These are phyloP conservation scores for Penaeus indicus DNA, from an alignment of 1,140 invertebrate genomes.

Conservation along the genomic window DNA sequence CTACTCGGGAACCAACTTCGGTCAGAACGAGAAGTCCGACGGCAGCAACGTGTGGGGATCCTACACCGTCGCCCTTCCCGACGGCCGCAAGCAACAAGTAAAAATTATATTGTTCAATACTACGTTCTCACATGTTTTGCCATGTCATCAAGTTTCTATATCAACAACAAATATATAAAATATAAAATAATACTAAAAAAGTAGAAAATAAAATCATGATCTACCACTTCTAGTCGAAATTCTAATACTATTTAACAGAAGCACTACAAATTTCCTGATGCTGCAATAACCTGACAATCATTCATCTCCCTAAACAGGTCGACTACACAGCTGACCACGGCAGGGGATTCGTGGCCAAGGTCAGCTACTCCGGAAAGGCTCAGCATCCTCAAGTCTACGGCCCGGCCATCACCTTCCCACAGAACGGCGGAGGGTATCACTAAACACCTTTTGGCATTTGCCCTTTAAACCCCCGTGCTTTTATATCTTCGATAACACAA, in stretches of 20 bases:
- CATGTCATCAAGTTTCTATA: too few relatives aligned
- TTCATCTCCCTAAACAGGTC: constrained; percentile 20
- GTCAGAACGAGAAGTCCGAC: constrained; percentile 9
- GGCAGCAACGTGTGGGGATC: not conserved
- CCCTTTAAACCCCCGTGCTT: too few relatives aligned
- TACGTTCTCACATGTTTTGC: too few relatives aligned
- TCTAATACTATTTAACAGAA: too few relatives aligned
- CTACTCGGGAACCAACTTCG: constrained; percentile 71
- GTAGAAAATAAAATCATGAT: too few relatives aligned
- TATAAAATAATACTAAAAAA: too few relatives aligned
- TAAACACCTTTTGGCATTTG: not conserved
- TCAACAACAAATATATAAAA: too few relatives aligned
- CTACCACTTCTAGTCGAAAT: too few relatives aligned
- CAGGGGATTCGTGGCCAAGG: constrained; percentile 47
- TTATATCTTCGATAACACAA: too few relatives aligned
- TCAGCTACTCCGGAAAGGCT: constrained; percentile 30
- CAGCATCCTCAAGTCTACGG: constrained; percentile 14
- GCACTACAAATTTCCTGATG: too few relatives aligned
- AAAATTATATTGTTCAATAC: not conserved
- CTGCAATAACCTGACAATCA: too few relatives aligned
- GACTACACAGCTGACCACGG: constrained; percentile 50
- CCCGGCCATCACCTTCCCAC: constrained; percentile 14
- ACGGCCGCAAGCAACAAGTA: constrained; percentile 15
- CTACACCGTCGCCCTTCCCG: constrained; percentile 2
- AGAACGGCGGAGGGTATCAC: constrained; percentile 11